phyloP scores from a whole-genome alignment of 2,113 vertebrate genomes.

The Lepus americanus region DNA sequence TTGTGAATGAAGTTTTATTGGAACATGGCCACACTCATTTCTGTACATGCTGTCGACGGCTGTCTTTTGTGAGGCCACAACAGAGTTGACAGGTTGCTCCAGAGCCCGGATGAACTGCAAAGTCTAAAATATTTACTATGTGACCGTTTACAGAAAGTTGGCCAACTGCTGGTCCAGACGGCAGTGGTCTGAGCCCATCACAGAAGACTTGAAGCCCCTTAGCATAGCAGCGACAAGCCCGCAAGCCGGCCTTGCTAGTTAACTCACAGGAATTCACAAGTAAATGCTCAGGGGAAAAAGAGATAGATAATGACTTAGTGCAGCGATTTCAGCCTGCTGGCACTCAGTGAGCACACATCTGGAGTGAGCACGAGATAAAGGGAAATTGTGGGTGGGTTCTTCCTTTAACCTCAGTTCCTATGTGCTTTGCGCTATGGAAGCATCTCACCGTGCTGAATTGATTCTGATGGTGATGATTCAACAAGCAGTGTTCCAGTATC shows the following conservation, averaged over 20 bases:
- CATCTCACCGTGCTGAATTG: not conserved
- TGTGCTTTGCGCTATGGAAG: not conserved
- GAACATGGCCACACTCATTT: not conserved
- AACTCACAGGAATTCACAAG: conserved; percentile 1
- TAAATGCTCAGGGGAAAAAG: not conserved
- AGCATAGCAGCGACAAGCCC: not conserved
- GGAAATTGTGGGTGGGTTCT: not conserved
- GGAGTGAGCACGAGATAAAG: not conserved
- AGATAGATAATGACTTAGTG: not conserved
- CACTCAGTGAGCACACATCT: not conserved
- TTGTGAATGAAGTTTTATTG: conserved; percentile 21
- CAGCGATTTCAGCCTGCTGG: not conserved
- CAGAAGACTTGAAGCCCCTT: not conserved
- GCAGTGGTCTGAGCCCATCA: not conserved
- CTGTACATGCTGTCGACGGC: not conserved
- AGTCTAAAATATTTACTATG: conserved; percentile 36
- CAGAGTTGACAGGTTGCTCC: not conserved
- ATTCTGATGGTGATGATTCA: not conserved
- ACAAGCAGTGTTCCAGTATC: not conserved
- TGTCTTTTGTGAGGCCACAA: not conserved
- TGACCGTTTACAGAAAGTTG: not conserved
- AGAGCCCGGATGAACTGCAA: not conserved
- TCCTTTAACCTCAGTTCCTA: not conserved
- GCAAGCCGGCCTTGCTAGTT: conserved; percentile 32
- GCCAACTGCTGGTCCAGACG: not conserved